Conservation (phyloP, 2,797 vertebrate genomes). For the Gymnothorax javanicus region DNA sequence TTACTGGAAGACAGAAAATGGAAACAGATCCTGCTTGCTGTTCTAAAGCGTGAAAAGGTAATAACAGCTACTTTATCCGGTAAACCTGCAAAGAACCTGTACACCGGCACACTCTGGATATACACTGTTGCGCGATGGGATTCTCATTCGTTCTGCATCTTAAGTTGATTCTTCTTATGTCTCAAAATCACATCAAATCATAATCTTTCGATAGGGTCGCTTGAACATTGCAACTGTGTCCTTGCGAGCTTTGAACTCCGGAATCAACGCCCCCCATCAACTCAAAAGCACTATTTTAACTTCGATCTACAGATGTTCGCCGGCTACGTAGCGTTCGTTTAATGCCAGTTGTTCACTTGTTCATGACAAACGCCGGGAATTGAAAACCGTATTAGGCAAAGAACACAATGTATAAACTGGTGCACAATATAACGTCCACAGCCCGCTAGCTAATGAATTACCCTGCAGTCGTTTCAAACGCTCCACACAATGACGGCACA, state of each 20-base stretch:
- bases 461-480: neutral
- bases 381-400: too few relatives aligned
- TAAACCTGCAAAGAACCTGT: neutral
- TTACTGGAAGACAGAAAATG: neutral
- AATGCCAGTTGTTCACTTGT: neutral
- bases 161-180: neutral
- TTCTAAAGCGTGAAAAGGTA: neutral
- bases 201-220: neutral
- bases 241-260: slow-evolving; percentile 15
- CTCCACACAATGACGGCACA: neutral
- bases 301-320: neutral
- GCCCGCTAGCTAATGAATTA: neutral
- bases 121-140: neutral
- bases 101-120: neutral
- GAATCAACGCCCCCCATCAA: neutral
- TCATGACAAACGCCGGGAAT: neutral
- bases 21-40: neutral
- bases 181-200: neutral
- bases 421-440: neutral
- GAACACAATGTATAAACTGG: neutral
- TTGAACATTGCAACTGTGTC: neutral
- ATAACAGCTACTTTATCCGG: neutral
- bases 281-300: neutral
- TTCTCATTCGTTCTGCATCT: neutral
- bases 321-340: neutral